Evolutionary conservation across 1,140 invertebrate genomes (phyloP).

Genomic region (Megalonaias nervosa): DNA sequence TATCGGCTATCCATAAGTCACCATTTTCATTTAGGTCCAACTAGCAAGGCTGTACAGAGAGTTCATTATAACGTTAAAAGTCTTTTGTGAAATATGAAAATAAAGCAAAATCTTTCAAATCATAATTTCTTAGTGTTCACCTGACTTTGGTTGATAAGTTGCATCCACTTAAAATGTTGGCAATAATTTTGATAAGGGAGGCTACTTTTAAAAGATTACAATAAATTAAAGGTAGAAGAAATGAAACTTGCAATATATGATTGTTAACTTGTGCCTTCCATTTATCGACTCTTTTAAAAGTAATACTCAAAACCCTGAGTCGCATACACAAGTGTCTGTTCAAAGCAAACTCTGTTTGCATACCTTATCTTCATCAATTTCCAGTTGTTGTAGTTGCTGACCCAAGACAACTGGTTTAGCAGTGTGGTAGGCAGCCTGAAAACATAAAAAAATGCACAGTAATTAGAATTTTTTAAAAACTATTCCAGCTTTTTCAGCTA

Average conservation of each 20-base stretch:
- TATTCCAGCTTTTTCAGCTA: too few relatives aligned
- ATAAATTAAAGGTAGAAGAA: too few relatives aligned
- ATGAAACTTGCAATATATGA: too few relatives aligned
- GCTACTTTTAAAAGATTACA: too few relatives aligned
- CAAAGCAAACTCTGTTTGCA: not conserved
- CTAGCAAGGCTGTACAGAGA: too few relatives aligned
- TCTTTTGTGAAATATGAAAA: not conserved
- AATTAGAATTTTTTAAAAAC: too few relatives aligned
- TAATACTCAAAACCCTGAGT: not conserved
- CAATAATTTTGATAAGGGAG: too few relatives aligned
- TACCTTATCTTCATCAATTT: conserved; percentile 65
- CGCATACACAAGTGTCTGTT: not conserved
- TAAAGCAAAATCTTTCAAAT: not conserved
- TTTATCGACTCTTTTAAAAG: not conserved
- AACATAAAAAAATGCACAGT: not conserved
- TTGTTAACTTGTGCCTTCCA: not conserved
- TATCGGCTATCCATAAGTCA: too few relatives aligned
- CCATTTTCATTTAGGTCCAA: too few relatives aligned
- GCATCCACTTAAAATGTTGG: too few relatives aligned
- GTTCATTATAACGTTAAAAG: not conserved
- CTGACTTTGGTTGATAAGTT: not conserved
- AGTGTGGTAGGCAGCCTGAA: conserved; percentile 67
- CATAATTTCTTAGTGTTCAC: not conserved
- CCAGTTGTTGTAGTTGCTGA: conserved; percentile 61
- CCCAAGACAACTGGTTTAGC: conserved; percentile 64